phyloP scores from a whole-genome alignment of 1,140 invertebrate genomes.

The Nomia melanderi region DNA sequence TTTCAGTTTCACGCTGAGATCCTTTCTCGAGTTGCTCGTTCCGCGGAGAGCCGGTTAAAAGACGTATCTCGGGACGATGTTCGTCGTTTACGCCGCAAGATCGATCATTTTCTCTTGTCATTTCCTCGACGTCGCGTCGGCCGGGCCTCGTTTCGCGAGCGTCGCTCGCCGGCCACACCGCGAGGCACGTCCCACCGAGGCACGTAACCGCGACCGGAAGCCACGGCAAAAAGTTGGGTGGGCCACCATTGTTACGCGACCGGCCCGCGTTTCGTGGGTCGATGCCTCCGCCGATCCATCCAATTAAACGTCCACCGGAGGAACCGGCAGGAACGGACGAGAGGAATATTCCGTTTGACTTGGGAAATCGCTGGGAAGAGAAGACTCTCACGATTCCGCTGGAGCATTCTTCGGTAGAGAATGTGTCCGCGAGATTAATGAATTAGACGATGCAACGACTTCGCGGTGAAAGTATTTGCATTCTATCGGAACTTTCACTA shows the following conservation, averaged over 20 bases:
- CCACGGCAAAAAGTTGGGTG: slow-evolving; percentile 38
- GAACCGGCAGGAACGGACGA: not conserved
- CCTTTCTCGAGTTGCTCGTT: not conserved
- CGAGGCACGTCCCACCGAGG: not conserved
- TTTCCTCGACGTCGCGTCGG: too few species aligned
- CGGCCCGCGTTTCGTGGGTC: slow-evolving; percentile 25
- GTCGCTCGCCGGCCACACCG: slow-evolving; percentile 11
- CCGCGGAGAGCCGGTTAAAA: slow-evolving; percentile 3
- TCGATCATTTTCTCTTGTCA: not conserved
- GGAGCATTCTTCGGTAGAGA: too few species aligned
- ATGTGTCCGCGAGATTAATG: too few species aligned
- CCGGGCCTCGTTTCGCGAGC: not conserved
- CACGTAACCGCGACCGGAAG: not conserved
- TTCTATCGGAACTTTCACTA: too few species aligned
- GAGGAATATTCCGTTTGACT: slow-evolving; percentile 50
- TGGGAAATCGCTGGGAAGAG: slow-evolving; percentile 45
- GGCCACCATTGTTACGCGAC: slow-evolving; percentile 45
- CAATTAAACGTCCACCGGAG: slow-evolving; percentile 53
- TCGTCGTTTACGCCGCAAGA: not conserved
- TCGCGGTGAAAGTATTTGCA: too few species aligned
- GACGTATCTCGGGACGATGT: not conserved
- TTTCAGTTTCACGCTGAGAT: not conserved
- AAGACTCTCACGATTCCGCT: not conserved
- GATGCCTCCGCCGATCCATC: slow-evolving; percentile 53
- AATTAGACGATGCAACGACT: too few species aligned